Evolutionary conservation across 2,113 vertebrate species (phyloP).

Genomic region (Astur gentilis): DNA sequence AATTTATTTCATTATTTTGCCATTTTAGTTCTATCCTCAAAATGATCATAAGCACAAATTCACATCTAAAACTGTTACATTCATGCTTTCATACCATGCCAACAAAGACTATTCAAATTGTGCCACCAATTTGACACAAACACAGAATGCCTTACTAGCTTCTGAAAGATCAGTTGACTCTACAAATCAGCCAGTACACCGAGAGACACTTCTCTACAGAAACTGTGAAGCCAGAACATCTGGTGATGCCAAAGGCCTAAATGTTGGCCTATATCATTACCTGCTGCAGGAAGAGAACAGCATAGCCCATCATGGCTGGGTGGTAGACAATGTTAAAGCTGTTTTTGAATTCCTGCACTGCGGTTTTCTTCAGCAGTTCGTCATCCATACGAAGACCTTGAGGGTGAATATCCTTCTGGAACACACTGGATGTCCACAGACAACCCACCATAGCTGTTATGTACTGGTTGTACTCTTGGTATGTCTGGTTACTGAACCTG

Average conservation of each 20-base stretch:
- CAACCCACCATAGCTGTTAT: constrained; percentile 83
- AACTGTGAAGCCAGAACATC: background rate
- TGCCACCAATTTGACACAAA: background rate
- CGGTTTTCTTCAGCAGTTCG: constrained; percentile 70
- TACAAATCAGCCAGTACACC: background rate
- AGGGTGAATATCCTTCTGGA: constrained; percentile 66
- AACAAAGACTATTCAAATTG: background rate
- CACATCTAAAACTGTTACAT: background rate
- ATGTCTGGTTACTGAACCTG: constrained; percentile 81
- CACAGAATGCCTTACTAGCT: background rate
- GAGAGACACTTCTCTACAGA: background rate
- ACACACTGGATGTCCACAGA: constrained; percentile 85
- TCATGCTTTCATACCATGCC: background rate
- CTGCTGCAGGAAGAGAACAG: constrained; percentile 80
- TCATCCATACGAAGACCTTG: constrained; percentile 69
- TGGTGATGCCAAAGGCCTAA: background rate
- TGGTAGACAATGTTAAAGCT: constrained; percentile 86
- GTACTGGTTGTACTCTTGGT: constrained; percentile 86
- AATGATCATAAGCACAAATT: background rate
- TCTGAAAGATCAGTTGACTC: background rate
- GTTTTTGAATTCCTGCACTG: constrained; percentile 61
- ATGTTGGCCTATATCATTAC: constrained; percentile 62
- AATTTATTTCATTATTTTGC: background rate
- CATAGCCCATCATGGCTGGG: constrained; percentile 83
- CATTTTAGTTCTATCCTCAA: background rate